Percentiles rank a stretch among this genome's conserved stretches.
These are phyloP conservation scores for Mobula birostris DNA, from an alignment of 2,113 vertebrate species.

Conservation along the genomic window DNA sequence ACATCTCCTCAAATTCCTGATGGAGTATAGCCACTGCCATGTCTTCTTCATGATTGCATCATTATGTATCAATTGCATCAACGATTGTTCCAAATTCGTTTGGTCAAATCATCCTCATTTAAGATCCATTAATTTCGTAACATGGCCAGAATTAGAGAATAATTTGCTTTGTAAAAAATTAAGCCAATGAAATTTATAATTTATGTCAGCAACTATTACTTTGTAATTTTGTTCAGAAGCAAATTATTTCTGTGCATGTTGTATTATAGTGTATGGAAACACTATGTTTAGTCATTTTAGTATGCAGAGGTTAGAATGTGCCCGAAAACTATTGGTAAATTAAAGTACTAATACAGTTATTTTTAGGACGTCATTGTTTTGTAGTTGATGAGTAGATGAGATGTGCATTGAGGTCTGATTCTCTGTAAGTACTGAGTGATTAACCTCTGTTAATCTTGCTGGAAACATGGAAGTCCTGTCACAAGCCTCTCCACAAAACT, in stretches of 20 bases:
- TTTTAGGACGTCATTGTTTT: too few relatives aligned
- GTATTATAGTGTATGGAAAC: neutral
- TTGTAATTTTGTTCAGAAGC: neutral
- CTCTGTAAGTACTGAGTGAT: neutral
- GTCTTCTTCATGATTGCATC: too few relatives aligned
- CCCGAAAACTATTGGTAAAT: neutral
- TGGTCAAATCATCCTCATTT: neutral
- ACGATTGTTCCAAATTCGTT: neutral
- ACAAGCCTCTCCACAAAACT: neutral
- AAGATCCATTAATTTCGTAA: neutral
- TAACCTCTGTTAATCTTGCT: neutral
- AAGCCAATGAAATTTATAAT: neutral
- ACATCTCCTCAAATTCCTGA: too few relatives aligned
- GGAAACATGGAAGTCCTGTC: neutral
- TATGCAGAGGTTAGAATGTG: neutral
- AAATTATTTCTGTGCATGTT: neutral
- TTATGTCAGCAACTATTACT: too few relatives aligned
- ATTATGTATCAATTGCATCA: too few relatives aligned
- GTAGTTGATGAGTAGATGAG: neutral
- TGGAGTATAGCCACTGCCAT: too few relatives aligned
- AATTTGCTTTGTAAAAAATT: neutral
- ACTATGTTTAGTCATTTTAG: neutral
- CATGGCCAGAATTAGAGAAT: neutral
- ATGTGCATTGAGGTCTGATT: neutral
- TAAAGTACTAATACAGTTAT: neutral